A percentile compares a stretch with the other conserved stretches of the same genome.
These are phyloP conservation scores for Merops nubicus DNA, from an alignment of 2,113 vertebrate genomes.

Conservation along the genomic window DNA sequence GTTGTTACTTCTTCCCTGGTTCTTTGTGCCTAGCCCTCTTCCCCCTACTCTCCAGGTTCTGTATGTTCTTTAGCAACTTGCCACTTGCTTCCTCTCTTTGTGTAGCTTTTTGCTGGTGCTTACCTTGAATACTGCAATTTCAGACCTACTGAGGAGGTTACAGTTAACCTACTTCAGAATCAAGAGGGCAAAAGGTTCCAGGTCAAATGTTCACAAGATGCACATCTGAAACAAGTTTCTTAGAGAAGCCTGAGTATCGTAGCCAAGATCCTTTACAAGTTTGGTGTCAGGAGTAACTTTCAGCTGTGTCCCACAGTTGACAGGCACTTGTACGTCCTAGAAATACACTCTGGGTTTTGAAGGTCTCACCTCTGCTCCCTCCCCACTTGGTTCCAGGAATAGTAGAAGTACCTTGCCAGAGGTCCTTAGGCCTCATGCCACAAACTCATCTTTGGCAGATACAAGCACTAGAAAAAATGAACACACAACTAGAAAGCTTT, in stretches of 20 bases:
- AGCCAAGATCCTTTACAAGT: neutral
- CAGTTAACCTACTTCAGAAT: neutral
- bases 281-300: neutral
- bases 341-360: neutral
- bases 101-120: neutral
- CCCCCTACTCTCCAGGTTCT: neutral
- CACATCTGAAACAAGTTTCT: neutral
- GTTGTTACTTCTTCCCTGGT: neutral
- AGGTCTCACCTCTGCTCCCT: neutral
- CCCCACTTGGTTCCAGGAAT: neutral
- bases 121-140: neutral
- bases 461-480: neutral
- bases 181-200: neutral
- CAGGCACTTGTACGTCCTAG: neutral
- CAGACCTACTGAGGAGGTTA: neutral
- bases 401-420: neutral
- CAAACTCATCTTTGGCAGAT: neutral
- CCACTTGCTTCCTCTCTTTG: neutral
- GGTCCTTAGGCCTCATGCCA: neutral
- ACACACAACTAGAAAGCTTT: neutral
- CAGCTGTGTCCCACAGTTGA: neutral
- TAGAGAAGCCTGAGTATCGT: neutral
- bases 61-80: neutral
- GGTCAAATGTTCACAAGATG: neutral
- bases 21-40: neutral